Evolutionary conservation across 2,797 vertebrate species (phyloP), one percentile per base, ranked within the genome.

Genomic region (Mus caroli): DNA sequence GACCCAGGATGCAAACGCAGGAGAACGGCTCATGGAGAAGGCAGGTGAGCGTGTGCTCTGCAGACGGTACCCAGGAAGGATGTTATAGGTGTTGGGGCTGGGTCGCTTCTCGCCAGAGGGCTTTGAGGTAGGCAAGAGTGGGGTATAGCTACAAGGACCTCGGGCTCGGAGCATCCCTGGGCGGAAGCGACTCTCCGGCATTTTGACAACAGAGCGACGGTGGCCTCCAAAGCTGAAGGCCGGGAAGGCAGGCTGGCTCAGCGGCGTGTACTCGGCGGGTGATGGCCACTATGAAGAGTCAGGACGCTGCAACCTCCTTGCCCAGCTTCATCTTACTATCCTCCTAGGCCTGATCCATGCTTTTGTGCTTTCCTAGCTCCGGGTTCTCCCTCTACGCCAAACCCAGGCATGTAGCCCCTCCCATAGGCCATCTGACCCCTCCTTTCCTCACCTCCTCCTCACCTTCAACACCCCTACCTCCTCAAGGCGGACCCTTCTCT

Each of bases 11-110:
- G 56, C 4, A 2, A 71, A 62, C 0, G 43, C 3, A 0, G 92
- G 84, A 1, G 94, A 56, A 37, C 90, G 69, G 83, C 92, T 94
- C 94, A 96, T 95, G 71, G 97, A 97, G 92, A 97, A 97, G 76
- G 95, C 94, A 0, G 97, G 96, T 0, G 96, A 58, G 79, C 96
- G 77, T 0, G 52, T 69, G 20, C 62, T 69, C 82, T 20, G 73
- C 94, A 96, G 93, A 3, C 37, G 37, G 75, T 24, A 31, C 6
- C 96, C 96, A 0, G 97, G 87, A 1, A 69, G 8, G 77, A 96
- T 3, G 34, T 97, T 3, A 10, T 95, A 97, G 91, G 94, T 50
- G 88, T 10, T 64, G 73, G 96, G 95, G 56, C 91, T 52, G 1
- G 96, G 97, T 31, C 28, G 31, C n/a, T 40, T 78, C 86, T 95